phyloP scores from a whole-genome alignment of 2,888 invertebrate genomes.

The Argynnis bischoffii region DNA sequence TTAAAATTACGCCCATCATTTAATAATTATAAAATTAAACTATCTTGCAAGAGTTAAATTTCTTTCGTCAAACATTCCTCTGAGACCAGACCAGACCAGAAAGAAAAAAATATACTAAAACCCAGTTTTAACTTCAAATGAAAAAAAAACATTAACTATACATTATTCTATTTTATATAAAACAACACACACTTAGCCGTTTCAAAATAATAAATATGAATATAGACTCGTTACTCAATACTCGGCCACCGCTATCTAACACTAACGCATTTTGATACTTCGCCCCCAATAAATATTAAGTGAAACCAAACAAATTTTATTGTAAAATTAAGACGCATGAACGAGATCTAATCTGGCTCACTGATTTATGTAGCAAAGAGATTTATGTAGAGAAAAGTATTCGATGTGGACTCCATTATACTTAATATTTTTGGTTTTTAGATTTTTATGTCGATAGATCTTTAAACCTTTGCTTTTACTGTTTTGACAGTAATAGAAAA shows the following conservation, averaged over 20 bases:
- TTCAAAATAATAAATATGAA: constrained; percentile 58
- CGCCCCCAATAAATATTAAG: constrained; percentile 63
- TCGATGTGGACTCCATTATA: constrained; percentile 48
- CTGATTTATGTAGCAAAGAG: constrained; percentile 73
- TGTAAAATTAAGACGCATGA: constrained; percentile 77
- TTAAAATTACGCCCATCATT: too few species aligned
- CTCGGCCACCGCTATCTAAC: constrained; percentile 62
- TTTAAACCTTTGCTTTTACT: background rate
- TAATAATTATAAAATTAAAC: too few species aligned
- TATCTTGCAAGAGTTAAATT: too few species aligned
- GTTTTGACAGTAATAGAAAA: background rate
- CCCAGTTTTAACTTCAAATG: background rate
- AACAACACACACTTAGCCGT: constrained; percentile 41
- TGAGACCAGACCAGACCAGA: too few species aligned
- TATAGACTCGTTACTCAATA: constrained; percentile 65
- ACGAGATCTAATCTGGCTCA: constrained; percentile 72
- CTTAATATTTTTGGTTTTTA: constrained; percentile 8
- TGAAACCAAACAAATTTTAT: constrained; percentile 62
- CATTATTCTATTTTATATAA: constrained; percentile 14
- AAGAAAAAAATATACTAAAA: too few species aligned
- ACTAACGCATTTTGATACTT: constrained; percentile 74
- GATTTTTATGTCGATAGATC: background rate
- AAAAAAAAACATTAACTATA: constrained; percentile 6
- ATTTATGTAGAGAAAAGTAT: constrained; percentile 64
- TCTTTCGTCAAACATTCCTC: too few species aligned